phyloP scores from a whole-genome alignment of 1,140 invertebrate species.

The Tetramorium parvispinum region DNA sequence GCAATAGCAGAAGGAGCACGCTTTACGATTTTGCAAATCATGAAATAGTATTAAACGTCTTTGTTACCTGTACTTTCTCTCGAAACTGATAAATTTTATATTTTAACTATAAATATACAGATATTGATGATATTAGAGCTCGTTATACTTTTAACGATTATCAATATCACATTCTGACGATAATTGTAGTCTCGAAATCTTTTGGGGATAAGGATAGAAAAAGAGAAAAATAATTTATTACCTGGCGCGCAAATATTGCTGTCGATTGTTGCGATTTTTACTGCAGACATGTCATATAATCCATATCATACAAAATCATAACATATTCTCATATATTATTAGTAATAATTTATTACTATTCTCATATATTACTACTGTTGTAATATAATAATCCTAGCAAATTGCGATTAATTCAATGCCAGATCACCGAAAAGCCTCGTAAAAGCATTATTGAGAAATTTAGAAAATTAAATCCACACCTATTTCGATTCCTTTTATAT shows the following conservation, averaged over 20 bases:
- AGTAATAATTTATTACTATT: neutral
- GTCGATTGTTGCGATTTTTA: neutral
- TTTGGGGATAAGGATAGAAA: neutral
- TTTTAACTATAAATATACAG: neutral
- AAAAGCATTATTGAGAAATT: conserved; percentile 1
- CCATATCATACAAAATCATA: neutral
- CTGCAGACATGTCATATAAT: neutral
- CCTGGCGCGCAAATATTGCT: neutral
- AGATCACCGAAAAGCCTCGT: neutral
- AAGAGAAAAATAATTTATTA: conserved; percentile 5
- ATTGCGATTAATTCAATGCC: conserved; percentile 30
- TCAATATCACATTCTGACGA: neutral
- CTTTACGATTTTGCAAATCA: neutral
- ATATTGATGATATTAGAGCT: neutral
- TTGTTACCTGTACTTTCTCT: neutral
- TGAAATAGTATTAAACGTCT: neutral
- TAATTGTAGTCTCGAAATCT: conserved; percentile 25
- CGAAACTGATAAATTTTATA: neutral
- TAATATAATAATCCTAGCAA: conserved; percentile 17
- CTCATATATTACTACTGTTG: neutral
- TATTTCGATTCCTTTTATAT: neutral
- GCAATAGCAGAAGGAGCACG: neutral
- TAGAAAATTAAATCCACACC: neutral
- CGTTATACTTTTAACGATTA: neutral
- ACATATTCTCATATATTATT: neutral